These are phyloP conservation scores for Acanthosoma haemorrhoidale DNA, from an alignment of 2,888 invertebrate species.

Conservation along the genomic window DNA sequence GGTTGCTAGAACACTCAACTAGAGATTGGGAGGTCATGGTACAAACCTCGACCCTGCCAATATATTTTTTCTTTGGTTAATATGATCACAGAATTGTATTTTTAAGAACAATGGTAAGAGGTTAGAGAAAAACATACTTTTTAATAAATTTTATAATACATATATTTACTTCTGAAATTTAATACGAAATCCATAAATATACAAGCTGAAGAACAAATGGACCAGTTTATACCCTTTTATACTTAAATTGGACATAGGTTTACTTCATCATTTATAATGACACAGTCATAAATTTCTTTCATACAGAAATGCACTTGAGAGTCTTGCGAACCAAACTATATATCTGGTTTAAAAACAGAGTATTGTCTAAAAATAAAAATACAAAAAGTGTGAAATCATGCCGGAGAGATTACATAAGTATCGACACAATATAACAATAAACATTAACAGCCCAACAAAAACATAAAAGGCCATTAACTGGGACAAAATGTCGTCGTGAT, in stretches of 20 bases:
- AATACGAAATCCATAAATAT: conserved; percentile 30
- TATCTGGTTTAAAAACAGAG: background rate
- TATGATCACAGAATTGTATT: background rate
- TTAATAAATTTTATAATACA: conserved; percentile 28
- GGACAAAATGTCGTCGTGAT: conserved; percentile 35
- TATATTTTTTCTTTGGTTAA: too few relatives aligned
- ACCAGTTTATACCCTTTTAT: conserved; percentile 27
- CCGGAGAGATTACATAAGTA: background rate
- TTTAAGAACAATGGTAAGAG: background rate
- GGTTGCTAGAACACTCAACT: too few relatives aligned
- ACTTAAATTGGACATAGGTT: conserved; percentile 20
- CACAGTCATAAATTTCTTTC: background rate
- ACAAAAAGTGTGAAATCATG: conserved; percentile 2
- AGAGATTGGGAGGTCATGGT: too few relatives aligned
- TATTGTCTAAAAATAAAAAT: background rate
- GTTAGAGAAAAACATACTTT: background rate
- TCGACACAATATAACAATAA: conserved; percentile 6
- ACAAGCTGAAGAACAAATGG: conserved; percentile 24
- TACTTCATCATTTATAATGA: too few relatives aligned
- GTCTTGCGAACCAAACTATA: background rate
- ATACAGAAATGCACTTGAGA: conserved; percentile 3
- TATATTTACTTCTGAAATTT: conserved; percentile 32
- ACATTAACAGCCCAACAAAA: conserved; percentile 32
- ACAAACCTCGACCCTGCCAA: too few relatives aligned
- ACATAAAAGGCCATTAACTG: conserved; percentile 36